Evolutionary conservation across 1,140 invertebrate species (phyloP), one percentile per base, ranked within the genome.

Genomic region (Argopecten irradians): DNA sequence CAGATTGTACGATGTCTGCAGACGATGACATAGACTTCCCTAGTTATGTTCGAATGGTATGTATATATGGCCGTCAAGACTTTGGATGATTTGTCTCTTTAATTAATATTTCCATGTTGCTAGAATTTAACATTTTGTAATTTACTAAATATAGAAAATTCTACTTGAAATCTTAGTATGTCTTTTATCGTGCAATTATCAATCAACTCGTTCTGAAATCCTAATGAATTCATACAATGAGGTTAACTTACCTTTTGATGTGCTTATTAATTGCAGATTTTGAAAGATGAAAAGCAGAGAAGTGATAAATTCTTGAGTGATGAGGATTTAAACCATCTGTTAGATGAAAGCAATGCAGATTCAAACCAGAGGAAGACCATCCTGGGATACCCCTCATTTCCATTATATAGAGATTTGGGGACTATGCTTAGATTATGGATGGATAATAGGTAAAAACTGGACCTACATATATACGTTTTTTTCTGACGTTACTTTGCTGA

Each of bases 331-430:
- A 82, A 90, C 36, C 84, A 84, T 35, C 41, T 92, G 28, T 34
- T 90, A 19, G 83, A 88, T 83, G 91, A 90, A 34, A 86, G 86
- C 34, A 43, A 90, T 39, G 86, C 33, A 1, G 82, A 83, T 16
- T 43, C 32, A 33, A 86, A 86, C 43, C 87, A 90, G 85, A 91
- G 93, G 82, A 41, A 88, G 41, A 90, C 90, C n/a, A 93, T 93
- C 39, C 34, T 93, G 86, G 93, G 93, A 19, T 93, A 93, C 82
- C 93, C 93, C n/a, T 90, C 91, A 16, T 92, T 90, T 46, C 93
- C 93, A 32, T 82, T 93, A 28, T 93, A 92, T 86, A 88, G 89
- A 34, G 92, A 93, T 83, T 84, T 93, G 32, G 90, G 89, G n/a
- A 91, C 91, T 41, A 93, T 93, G 93, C 87, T 93, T 22, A 86